These are phyloP conservation scores for Arremon aurantiirostris DNA, from an alignment of 2,797 vertebrate genomes.

Conservation along the genomic window DNA sequence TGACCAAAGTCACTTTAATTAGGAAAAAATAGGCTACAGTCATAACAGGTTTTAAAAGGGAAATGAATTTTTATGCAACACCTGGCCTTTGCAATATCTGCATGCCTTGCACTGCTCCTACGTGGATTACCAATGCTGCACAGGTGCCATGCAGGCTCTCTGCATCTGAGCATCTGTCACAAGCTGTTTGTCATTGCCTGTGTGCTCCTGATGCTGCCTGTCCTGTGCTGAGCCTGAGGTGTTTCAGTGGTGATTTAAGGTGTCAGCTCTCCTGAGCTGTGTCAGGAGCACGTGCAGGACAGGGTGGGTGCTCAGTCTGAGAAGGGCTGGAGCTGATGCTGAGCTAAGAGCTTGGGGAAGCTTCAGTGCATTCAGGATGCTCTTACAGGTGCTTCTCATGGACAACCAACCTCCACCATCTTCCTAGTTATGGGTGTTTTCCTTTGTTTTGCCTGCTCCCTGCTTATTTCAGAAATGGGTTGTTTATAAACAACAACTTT, in stretches of 20 bases:
- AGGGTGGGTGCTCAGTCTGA: accelerated
- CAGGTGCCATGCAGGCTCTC: not conserved
- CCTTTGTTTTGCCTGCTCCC: not conserved
- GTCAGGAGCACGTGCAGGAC: accelerated
- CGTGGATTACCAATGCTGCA: not conserved
- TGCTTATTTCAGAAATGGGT: not conserved
- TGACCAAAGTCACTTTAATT: not conserved
- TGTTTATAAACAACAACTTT: not conserved
- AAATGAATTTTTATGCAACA: not conserved
- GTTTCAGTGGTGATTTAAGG: not conserved
- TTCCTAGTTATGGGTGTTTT: not conserved
- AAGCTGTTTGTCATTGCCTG: not conserved
- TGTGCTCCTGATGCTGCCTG: not conserved
- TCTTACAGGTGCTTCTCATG: not conserved
- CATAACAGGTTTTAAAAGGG: not conserved
- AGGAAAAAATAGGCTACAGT: not conserved
- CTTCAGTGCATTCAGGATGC: not conserved
- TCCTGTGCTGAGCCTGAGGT: not conserved
- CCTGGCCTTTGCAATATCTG: accelerated
- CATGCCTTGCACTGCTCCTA: not conserved
- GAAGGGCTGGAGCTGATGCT: not conserved
- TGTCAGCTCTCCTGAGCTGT: not conserved
- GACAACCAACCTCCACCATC: accelerated
- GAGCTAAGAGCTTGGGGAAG: not conserved
- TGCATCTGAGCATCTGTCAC: not conserved